Evolutionary conservation across 2,797 vertebrate species (phyloP), one percentile per base, ranked within the genome.

Genomic region (Rhadinocentrus ornatus): DNA sequence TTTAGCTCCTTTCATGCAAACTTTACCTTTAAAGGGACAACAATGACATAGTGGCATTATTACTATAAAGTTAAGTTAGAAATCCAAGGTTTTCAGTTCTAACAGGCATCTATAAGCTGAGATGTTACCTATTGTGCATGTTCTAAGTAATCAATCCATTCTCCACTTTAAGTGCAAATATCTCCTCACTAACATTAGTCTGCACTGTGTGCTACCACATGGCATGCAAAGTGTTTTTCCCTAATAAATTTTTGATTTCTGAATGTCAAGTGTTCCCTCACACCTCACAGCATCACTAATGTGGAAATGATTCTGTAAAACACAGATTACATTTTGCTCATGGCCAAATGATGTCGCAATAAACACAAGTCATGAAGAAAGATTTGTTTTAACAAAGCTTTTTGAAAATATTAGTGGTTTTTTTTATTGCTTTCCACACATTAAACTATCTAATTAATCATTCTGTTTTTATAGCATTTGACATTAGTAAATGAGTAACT

Each of bases 401-500:
- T 15, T 41, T 41, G 37, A 41, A 41, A 15, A 37, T 37, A 35
- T 34, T 18, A 65, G 22, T 32, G n/a, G n/a, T 22, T 16, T 57
- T 59, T 55, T 41, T 15, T 15, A 53, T 35, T 20, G 54, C 4
- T 35, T 26, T 18, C 48, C 26, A 62, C 44, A 60, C 44, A 61
- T 76, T 31, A 69, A 65, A 60, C 24, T 46, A 66, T 35, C 35
- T 66, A 26, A 50, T 63, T 62, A 32, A 53, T 52, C n/a, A 5
- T 24, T 59, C 27, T 44, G 35, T 50, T 16, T 61, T 58, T 18
- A 76, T 66, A 27, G 60, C 39, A 46, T 72, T 61, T 80, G 68
- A 62, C 69, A 59, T 69, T 64, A 66, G 64, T 70, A 39, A 68
- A 76, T 67, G 9, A 41, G 15, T 9, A 57, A 66, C 69, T 35